Percentiles rank a stretch among this genome's conserved stretches.
These are phyloP conservation scores for Heliconius ethilla DNA, from an alignment of 2,888 invertebrate species.

Conservation along the genomic window DNA sequence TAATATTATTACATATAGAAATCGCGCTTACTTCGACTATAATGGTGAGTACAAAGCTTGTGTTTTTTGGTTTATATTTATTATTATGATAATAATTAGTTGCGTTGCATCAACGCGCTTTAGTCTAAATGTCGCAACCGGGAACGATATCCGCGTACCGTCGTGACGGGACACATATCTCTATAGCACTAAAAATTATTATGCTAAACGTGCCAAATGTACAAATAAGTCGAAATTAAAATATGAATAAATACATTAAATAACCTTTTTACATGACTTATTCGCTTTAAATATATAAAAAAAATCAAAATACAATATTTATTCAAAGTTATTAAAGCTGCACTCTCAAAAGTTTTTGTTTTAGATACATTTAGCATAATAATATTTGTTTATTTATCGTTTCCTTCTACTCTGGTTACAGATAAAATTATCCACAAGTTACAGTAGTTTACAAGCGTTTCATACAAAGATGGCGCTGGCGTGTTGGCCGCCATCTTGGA, in stretches of 20 bases:
- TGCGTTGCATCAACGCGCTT: constrained; percentile 9
- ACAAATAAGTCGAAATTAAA: neutral
- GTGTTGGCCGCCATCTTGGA: neutral
- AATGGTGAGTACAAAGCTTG: constrained; percentile 73
- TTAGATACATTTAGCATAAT: neutral
- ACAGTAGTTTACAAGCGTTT: constrained; percentile 10
- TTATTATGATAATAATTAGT: constrained; percentile 52
- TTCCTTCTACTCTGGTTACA: neutral
- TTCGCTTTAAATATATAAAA: neutral
- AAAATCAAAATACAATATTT: neutral
- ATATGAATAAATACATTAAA: neutral
- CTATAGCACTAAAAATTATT: neutral
- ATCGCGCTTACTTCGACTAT: constrained; percentile 65
- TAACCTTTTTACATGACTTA: constrained; percentile 17
- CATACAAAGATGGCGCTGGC: neutral
- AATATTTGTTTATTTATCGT: neutral
- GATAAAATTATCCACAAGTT: constrained; percentile 16
- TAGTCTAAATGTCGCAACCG: constrained; percentile 1
- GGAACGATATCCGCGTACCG: neutral
- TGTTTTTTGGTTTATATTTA: constrained; percentile 67
- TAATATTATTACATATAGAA: constrained; percentile 65
- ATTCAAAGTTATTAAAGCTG: constrained; percentile 19
- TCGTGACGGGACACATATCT: neutral
- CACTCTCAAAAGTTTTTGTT: neutral
- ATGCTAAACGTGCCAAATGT: neutral